phyloP scores from a whole-genome alignment of 92 coral and sea anemone genomes.

The Epizoanthus fatuus region DNA sequence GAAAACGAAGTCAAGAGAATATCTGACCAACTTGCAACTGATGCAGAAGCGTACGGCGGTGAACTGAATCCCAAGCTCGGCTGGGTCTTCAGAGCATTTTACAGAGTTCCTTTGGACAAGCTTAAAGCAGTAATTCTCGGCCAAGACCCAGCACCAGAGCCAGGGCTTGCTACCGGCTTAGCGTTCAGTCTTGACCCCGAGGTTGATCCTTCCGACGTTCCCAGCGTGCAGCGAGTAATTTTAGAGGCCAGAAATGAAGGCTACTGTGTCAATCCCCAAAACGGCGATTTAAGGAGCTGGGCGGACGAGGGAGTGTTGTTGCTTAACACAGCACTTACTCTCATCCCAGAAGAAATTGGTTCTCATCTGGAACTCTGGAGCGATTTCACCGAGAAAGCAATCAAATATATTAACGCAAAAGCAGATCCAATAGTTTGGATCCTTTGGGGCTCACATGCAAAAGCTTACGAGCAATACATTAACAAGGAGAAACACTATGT shows the following conservation, averaged over 20 bases:
- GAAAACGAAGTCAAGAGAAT: constrained; percentile 43
- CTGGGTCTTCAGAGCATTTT: constrained; percentile 75
- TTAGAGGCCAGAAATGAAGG: constrained; percentile 77
- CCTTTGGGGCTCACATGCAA: constrained; percentile 74
- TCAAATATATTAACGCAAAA: constrained; percentile 55
- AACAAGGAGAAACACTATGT: constrained; percentile 64
- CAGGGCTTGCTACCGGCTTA: constrained; percentile 76
- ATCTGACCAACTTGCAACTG: constrained; percentile 58
- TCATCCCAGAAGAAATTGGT: constrained; percentile 50
- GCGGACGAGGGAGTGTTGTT: constrained; percentile 66
- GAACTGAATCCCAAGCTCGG: constrained; percentile 74
- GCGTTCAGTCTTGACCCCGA: constrained; percentile 61
- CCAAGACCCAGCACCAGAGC: constrained; percentile 79
- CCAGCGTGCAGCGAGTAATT: constrained; percentile 71
- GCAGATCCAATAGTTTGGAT: constrained; percentile 66
- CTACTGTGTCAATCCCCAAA: constrained; percentile 46
- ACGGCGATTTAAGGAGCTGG: constrained; percentile 56
- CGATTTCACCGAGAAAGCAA: constrained; percentile 43
- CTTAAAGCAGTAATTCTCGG: constrained; percentile 63
- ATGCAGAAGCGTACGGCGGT: constrained; percentile 36
- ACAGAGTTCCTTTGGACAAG: constrained; percentile 63
- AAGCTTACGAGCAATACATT: constrained; percentile 40
- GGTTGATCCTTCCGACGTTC: constrained; percentile 56
- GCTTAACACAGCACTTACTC: constrained; percentile 64
- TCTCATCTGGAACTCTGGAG: constrained; percentile 66